Base-by-base conservation (phyloP, 2,888 invertebrate species). In the Dolichopus griseipennis region DNA sequence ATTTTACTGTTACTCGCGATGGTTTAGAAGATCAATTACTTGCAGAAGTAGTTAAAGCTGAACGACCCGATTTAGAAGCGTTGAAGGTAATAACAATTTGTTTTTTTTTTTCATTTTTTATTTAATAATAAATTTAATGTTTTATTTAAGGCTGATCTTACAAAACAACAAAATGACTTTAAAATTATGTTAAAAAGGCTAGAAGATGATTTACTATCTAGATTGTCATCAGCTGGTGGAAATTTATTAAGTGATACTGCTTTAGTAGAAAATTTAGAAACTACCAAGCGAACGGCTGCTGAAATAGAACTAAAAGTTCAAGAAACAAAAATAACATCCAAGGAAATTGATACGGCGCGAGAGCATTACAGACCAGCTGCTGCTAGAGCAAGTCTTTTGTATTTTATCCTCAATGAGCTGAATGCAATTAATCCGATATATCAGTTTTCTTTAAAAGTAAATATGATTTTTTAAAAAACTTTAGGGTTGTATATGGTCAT, bases 401-500 rank as follows among this genome's bases (percentile, higher is more conserved):
- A 97, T 81, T 97, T 97, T 76, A 96, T 97, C 73, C 83, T 97
- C 62, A 97, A 97, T 77, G 97, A 97, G 74, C 84, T 97, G 69
- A 93, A 95, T 81, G 95, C 94, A 43, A 96, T 97, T 71, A 96
- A 97, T 83, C 95, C 95, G 1, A 96, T 97, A 75, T 97, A 97
- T 80, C 96, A 97, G 79, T 97, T 97, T 82, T 97, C 97, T 18
- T 83, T 97, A 70, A 97, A 97, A 87, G 94, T 80, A 27, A 12
- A 37, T 12, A 5, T 2, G 18, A 15, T 15, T 52, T 52, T 52
- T 52, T 52, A 27, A 27, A 27, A 5, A 27, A 4, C 5, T 27
- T 4, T 27, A 27, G 27, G 27, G 27, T 27, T 27, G 27, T 27
- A 4, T 4, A 27, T 27, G 27, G 27, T 27, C 27, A 27, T 27